phyloP scores from a whole-genome alignment of 1,140 invertebrate genomes.

The Wasmannia auropunctata region DNA sequence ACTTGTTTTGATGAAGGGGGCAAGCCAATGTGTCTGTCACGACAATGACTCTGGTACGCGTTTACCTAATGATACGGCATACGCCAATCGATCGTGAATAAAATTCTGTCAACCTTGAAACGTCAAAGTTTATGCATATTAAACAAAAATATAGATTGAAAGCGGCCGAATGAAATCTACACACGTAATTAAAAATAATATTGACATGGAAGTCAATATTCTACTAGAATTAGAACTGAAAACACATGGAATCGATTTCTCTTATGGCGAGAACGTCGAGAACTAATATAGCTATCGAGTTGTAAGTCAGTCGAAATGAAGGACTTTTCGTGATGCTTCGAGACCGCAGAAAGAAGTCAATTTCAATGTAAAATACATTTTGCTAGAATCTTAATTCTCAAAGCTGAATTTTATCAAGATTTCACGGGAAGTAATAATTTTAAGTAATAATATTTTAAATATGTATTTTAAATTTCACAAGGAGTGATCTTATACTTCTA shows the following conservation, averaged over 20 bases:
- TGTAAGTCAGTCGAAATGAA: not conserved
- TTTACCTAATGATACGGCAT: constrained; percentile 29
- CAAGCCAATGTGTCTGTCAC: constrained; percentile 35
- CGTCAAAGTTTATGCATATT: not conserved
- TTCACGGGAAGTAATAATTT: not conserved
- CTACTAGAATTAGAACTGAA: not conserved
- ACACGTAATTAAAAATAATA: constrained; percentile 12
- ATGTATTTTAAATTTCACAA: not conserved
- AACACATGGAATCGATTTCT: not conserved
- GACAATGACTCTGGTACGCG: constrained; percentile 26
- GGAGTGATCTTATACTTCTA: not conserved
- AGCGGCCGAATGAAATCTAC: not conserved
- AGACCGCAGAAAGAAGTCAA: not conserved
- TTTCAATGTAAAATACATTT: not conserved
- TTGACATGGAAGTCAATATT: not conserved
- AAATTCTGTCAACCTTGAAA: constrained; percentile 15
- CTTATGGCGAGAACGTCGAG: not conserved
- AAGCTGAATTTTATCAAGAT: not conserved
- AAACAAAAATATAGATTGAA: not conserved
- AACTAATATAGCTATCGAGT: not conserved
- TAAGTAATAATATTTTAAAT: not conserved
- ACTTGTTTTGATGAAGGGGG: constrained; percentile 41
- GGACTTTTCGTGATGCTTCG: not conserved
- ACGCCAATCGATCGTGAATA: constrained; percentile 32
- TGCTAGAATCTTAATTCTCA: not conserved